phyloP scores from a whole-genome alignment of 53 echinoderm and acorn worm species.

The Holothuria leucospilota region DNA sequence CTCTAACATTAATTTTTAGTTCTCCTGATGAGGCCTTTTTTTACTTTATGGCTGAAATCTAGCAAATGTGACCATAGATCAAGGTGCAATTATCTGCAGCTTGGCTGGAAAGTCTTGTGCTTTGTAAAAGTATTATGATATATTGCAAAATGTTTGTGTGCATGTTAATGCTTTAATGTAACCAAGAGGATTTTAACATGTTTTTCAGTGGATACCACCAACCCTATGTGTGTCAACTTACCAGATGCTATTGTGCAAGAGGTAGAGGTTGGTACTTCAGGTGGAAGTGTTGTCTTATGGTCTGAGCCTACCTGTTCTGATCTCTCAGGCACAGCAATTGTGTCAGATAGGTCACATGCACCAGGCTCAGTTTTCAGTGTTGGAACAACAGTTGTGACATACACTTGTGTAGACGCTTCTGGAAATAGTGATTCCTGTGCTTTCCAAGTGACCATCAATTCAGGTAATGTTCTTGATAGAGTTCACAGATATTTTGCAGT shows the following conservation, averaged over 20 bases:
- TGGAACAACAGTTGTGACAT: constrained; percentile 65
- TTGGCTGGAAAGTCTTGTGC: too few species aligned
- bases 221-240: constrained; percentile 36
- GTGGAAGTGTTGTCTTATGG: constrained; percentile 8
- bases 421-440: constrained; percentile 44
- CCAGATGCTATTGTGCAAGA: constrained; percentile 36
- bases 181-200: too few species aligned
- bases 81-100: too few species aligned
- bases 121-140: too few species aligned
- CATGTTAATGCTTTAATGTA: too few species aligned
- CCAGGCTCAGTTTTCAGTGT: constrained; percentile 58
- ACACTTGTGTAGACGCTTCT: constrained; percentile 55
- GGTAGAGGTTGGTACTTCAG: constrained; percentile 26
- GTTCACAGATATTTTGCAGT: background rate
- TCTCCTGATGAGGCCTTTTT: too few species aligned
- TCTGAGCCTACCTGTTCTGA: constrained; percentile 27
- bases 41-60: too few species aligned
- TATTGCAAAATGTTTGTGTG: too few species aligned
- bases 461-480: background rate
- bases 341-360: constrained; percentile 36
- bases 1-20: too few species aligned
- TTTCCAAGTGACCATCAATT: constrained; percentile 47
- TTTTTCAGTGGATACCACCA: constrained; percentile 49
- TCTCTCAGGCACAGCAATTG: constrained; percentile 45
- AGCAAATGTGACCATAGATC: too few species aligned